A percentile compares a stretch with the other conserved stretches of the same genome.
Evolutionary conservation across 2,888 invertebrate species (phyloP).

Genomic region (Papilio elwesi): DNA sequence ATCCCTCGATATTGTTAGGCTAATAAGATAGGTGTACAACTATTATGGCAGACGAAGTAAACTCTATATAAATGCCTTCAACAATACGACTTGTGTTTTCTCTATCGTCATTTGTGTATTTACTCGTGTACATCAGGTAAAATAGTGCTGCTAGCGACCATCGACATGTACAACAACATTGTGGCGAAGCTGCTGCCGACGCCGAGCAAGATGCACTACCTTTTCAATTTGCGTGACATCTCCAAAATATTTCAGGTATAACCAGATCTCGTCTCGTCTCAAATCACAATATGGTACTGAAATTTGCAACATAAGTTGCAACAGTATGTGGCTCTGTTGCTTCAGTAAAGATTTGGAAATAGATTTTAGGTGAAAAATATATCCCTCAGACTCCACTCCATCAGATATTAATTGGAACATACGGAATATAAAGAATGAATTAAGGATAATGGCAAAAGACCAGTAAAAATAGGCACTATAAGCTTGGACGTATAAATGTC

Average conservation of each 20-base stretch:
- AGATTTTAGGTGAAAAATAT: no score
- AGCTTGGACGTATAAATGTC: no score
- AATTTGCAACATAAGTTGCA: no score
- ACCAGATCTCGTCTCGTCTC: not conserved
- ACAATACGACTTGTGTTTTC: not conserved
- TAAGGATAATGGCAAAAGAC: no score
- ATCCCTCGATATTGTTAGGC: no score
- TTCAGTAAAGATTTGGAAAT: not conserved
- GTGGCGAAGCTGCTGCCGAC: conserved; percentile 91
- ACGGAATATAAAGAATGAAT: no score
- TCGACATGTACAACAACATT: conserved; percentile 90
- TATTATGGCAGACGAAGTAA: not conserved
- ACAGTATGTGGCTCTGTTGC: no score
- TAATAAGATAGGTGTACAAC: no score
- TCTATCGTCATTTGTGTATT: not conserved
- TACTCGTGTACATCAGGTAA: conserved; percentile 71
- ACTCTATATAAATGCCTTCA: not conserved
- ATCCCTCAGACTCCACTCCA: no score
- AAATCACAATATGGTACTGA: not conserved
- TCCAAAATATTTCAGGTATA: conserved; percentile 88
- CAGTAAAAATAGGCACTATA: no score
- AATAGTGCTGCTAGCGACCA: conserved; percentile 88
- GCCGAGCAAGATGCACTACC: conserved; percentile 94
- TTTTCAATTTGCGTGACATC: conserved; percentile 95
- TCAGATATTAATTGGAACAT: no score